Conservation (phyloP, 2,113 vertebrate species). For the Lucifuga dentata region DNA sequence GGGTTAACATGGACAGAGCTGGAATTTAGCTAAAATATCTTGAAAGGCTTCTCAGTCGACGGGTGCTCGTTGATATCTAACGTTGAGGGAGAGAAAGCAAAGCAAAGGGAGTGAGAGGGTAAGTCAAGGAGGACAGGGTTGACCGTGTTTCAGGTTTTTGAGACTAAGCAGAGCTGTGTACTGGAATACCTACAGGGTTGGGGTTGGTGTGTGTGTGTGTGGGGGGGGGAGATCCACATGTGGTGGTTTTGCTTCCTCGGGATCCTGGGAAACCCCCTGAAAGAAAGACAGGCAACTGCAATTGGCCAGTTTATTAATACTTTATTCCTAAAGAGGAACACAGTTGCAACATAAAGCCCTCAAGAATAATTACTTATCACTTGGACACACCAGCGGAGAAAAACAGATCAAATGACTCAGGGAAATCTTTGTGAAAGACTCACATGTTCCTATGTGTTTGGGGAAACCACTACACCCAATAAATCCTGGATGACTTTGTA, state of each 20-base stretch:
- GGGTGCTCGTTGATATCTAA: conserved; percentile 62
- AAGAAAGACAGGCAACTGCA: conserved; percentile 19
- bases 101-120: conserved; percentile 13
- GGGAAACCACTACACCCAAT: conserved; percentile 48
- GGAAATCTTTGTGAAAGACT: conserved; percentile 56
- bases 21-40: conserved; percentile 71
- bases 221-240: conserved; percentile 59
- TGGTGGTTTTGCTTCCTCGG: conserved; percentile 46
- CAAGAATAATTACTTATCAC: conserved; percentile 36
- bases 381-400: conserved; percentile 18
- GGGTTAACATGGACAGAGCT: conserved; percentile 61
- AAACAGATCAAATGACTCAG: conserved; percentile 58
- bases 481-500: conserved; percentile 50
- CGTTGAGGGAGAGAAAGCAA: conserved; percentile 11
- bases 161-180: conserved; percentile 74
- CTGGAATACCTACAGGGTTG: conserved; percentile 61
- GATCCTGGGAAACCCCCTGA: conserved; percentile 62
- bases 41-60: conserved; percentile 64
- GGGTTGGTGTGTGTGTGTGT: conserved; percentile 36
- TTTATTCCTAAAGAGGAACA: conserved; percentile 12
- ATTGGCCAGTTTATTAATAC: conserved; percentile 30
- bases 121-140: conserved; percentile 18
- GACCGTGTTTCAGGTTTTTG: conserved; percentile 66
- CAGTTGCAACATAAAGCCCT: conserved; percentile 28
- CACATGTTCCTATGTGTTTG: conserved; percentile 46